Base-by-base conservation (phyloP, 2,888 invertebrate genomes). In the Dione vanillae region DNA sequence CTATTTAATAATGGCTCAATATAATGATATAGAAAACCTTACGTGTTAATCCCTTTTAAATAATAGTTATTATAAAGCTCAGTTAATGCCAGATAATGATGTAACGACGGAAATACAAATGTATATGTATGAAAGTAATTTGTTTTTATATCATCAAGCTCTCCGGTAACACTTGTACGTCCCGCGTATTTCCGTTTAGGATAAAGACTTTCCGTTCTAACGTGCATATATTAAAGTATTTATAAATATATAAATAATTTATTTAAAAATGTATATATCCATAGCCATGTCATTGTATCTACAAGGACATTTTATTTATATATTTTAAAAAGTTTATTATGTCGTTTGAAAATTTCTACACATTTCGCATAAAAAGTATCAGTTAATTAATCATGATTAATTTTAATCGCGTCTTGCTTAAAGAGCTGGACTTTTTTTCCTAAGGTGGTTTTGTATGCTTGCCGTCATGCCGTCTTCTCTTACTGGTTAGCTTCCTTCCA, bases 351-450 rank as follows among this genome's bases (percentile, higher is more conserved):
- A 43, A 70, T 62, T 47, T 66, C 66, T 62, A 62, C 66, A 54
- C 66, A 67, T 40, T 68, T 68, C 2, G 27, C 27, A 45, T 45
- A 54, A 45, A 51, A 37, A 1, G n/a, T 40, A 68, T 58, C 47
- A 37, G n/a, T 45, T 11, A 19, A 66, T 70, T 47, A 45, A 70
- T 70, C 47, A 66, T 54, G 66, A 43, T 52, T 54, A 61, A 70
- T 67, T 61, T 49, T 43, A 41, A 35, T 52, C 27, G 45, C 45
- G 52, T 49, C 9, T n/a, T 14, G 8, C 19, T 12, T 49, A 49
- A 19, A 64, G 47, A 35, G 19, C 8, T 37, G 27, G 5, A 27
- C 27, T 27, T 3, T 5, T 27, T 27, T 27, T 27, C 27, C 27
- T 27, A 27, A 27, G 27, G 27, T 5, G 27, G 2, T n/a, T n/a